phyloP scores from a whole-genome alignment of 2,113 vertebrate genomes.

The Barbus barbus region DNA sequence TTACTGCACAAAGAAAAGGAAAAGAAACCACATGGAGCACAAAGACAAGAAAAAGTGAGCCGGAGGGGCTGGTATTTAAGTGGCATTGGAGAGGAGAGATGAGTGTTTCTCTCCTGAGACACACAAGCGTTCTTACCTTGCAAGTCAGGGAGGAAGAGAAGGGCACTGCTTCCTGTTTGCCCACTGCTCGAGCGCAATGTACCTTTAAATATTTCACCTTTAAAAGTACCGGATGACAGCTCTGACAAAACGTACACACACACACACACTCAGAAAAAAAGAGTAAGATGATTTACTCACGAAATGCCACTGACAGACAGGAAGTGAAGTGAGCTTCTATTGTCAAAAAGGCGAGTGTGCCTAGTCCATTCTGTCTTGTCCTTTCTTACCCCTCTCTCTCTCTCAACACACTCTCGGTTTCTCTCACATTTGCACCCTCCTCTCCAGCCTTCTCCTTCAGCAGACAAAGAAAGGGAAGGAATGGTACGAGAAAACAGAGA shows the following conservation, averaged over 20 bases:
- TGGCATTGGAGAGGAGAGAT: neutral
- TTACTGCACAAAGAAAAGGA: neutral
- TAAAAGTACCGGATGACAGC: conserved; percentile 55
- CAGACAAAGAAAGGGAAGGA: conserved; percentile 67
- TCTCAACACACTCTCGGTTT: conserved; percentile 18
- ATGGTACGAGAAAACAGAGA: conserved; percentile 43
- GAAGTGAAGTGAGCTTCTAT: conserved; percentile 46
- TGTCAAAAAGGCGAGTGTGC: conserved; percentile 36
- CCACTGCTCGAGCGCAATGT: conserved; percentile 45
- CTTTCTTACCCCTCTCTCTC: conserved; percentile 38
- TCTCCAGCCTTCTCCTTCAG: conserved; percentile 53
- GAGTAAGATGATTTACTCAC: conserved; percentile 65
- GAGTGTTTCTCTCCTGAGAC: neutral
- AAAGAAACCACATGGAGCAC: neutral
- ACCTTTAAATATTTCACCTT: conserved; percentile 63
- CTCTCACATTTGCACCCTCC: conserved; percentile 53
- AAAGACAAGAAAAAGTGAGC: neutral
- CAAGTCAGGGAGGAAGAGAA: conserved; percentile 39
- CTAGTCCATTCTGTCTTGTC: conserved; percentile 43
- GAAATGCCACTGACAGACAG: conserved; percentile 15
- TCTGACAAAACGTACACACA: neutral
- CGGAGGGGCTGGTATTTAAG: neutral
- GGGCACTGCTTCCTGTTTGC: conserved; percentile 5
- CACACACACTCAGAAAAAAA: conserved; percentile 48
- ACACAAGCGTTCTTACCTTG: conserved; percentile 58